Evolutionary conservation across 2,888 invertebrate genomes (phyloP).

Genomic region (Drosophila yooni): DNA sequence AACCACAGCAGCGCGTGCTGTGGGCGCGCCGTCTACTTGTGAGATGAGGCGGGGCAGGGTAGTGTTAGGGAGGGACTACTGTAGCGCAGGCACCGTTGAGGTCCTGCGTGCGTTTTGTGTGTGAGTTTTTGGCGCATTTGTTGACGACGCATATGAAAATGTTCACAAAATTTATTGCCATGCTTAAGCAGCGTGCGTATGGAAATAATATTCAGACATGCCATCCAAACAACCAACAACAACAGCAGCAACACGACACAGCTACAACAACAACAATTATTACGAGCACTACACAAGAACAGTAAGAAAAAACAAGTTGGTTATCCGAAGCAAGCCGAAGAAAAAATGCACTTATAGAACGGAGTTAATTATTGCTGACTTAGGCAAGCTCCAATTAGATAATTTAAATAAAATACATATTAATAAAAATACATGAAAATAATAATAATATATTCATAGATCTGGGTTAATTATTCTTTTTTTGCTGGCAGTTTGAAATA

Average conservation of each 20-base stretch:
- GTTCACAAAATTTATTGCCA: constrained; percentile 71
- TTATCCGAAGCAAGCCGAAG: neutral
- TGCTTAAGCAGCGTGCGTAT: constrained; percentile 77
- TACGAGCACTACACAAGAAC: neutral
- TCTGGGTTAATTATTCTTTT: too few species aligned
- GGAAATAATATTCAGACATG: constrained; percentile 73
- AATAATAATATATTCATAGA: too few species aligned
- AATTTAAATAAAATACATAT: neutral
- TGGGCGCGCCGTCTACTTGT: constrained; percentile 12
- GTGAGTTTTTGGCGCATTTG: constrained; percentile 57
- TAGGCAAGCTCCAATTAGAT: neutral
- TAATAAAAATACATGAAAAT: neutral
- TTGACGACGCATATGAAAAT: constrained; percentile 76
- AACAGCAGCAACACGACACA: neutral
- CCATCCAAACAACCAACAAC: constrained; percentile 34
- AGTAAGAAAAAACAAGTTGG: neutral
- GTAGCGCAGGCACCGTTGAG: constrained; percentile 17
- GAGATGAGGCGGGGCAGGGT: neutral
- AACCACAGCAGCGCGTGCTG: constrained; percentile 54
- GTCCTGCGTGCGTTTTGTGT: constrained; percentile 44
- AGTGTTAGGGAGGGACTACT: neutral
- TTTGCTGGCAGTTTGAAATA: neutral
- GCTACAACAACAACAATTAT: constrained; percentile 17
- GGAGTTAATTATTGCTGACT: neutral
- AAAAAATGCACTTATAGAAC: neutral